Percentiles rank a stretch among this genome's conserved stretches.
Evolutionary conservation across 1,140 invertebrate genomes (phyloP).

Genomic region (Drosophila bifasciata): DNA sequence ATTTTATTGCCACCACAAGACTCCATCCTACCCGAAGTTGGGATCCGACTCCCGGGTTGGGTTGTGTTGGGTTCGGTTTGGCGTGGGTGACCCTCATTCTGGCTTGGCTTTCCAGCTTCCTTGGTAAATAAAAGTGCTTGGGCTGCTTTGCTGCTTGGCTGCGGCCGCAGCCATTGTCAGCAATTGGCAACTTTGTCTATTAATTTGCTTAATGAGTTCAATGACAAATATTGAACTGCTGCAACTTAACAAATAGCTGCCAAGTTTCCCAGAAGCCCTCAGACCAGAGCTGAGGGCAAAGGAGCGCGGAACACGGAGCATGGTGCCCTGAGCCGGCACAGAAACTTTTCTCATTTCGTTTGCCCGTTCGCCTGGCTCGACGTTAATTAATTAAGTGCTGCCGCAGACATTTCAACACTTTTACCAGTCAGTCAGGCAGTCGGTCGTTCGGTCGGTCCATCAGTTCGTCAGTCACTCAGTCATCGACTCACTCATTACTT

Average conservation of each 20-base stretch:
- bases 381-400: conserved; percentile 82
- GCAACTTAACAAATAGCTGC: conserved; percentile 66
- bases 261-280: conserved; percentile 38
- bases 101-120: conserved; percentile 23
- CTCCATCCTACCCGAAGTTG: not conserved
- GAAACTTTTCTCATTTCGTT: conserved; percentile 79
- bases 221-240: conserved; percentile 79
- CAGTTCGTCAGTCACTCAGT: conserved; percentile 42
- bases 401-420: conserved; percentile 78
- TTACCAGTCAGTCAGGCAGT: conserved; percentile 54
- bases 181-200: conserved; percentile 80
- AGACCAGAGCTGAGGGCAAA: not conserved
- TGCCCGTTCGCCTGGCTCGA: conserved; percentile 56
- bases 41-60: not conserved
- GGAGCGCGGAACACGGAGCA: not conserved
- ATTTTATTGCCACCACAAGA: conserved; percentile 67
- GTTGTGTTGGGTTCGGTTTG: not conserved
- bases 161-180: conserved; percentile 50
- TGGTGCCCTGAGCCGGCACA: conserved; percentile 1
- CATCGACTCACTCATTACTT: conserved; percentile 66
- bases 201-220: conserved; percentile 82
- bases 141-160: conserved; percentile 1
- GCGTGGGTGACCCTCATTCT: not conserved
- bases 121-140: conserved; percentile 52
- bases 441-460: conserved; percentile 16